A percentile compares a stretch with the other conserved stretches of the same genome.
Evolutionary conservation across 2,797 vertebrate species (phyloP).

Genomic region (Macropus fuliginosus): DNA sequence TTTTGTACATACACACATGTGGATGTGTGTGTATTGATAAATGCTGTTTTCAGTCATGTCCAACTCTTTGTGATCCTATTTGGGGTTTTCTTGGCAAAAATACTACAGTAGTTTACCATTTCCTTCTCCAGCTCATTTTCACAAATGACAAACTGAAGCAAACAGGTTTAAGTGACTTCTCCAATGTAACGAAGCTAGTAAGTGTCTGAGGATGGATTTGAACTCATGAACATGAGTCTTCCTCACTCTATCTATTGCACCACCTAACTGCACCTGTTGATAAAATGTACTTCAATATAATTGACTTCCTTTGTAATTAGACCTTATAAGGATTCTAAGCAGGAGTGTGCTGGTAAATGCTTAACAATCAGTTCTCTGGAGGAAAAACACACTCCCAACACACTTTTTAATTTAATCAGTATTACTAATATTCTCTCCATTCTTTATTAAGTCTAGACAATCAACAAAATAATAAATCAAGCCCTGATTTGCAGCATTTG

Average conservation of each 20-base stretch:
- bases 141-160: no score
- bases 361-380: neutral
- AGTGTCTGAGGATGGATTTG: neutral
- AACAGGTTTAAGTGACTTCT: no score
- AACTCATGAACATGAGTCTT: neutral
- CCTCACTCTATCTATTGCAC: neutral
- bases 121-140: no score
- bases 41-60: neutral
- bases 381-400: neutral
- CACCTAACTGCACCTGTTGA: neutral
- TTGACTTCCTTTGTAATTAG: neutral
- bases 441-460: neutral
- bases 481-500: neutral
- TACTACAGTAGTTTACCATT: no score
- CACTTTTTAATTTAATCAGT: neutral
- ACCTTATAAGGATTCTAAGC: neutral
- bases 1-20: neutral
- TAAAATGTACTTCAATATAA: neutral
- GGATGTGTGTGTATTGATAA: neutral
- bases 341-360: neutral
- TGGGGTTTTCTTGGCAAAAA: neutral
- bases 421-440: neutral
- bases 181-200: neutral
- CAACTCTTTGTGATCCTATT: neutral
- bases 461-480: neutral